Percentiles rank a stretch among this genome's conserved stretches.
These are phyloP conservation scores for Dysdera silvatica DNA, from an alignment of 1,140 invertebrate species.

Conservation along the genomic window DNA sequence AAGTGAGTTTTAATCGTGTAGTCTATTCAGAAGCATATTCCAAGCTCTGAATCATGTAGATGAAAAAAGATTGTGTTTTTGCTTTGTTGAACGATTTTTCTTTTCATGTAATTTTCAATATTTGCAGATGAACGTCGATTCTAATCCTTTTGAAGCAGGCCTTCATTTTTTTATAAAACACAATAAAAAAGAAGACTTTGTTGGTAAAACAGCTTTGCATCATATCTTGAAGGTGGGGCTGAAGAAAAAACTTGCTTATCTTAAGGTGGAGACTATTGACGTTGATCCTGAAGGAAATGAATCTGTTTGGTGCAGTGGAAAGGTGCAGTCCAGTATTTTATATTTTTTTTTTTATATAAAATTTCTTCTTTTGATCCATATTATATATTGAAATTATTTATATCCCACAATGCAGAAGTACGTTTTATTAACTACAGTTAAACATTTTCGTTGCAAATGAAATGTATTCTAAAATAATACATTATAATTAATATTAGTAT, in stretches of 20 bases:
- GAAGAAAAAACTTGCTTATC: constrained; percentile 33
- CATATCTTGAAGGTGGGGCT: constrained; percentile 34
- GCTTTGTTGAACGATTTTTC: not conserved
- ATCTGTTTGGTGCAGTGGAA: constrained; percentile 31
- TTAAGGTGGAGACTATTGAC: constrained; percentile 38
- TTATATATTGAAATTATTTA: too few species aligned
- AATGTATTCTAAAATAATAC: too few species aligned
- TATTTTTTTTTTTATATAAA: not conserved
- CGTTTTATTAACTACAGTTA: too few species aligned
- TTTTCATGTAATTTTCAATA: not conserved
- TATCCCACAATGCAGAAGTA: too few species aligned
- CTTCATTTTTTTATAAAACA: constrained; percentile 39
- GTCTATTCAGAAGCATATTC: too few species aligned
- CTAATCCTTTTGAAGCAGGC: constrained; percentile 43
- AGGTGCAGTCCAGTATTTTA: not conserved
- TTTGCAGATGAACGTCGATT: constrained; percentile 43
- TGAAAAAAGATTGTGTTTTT: not conserved
- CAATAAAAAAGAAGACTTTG: constrained; percentile 40
- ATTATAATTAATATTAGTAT: too few species aligned
- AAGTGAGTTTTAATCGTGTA: too few species aligned
- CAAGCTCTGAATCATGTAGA: too few species aligned
- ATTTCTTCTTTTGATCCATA: too few species aligned
- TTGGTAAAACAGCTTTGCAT: constrained; percentile 39
- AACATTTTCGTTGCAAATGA: too few species aligned
- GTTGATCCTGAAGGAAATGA: constrained; percentile 41